These are phyloP conservation scores for Hystrix brachyura DNA, from an alignment of 2,113 vertebrate genomes.

Conservation along the genomic window DNA sequence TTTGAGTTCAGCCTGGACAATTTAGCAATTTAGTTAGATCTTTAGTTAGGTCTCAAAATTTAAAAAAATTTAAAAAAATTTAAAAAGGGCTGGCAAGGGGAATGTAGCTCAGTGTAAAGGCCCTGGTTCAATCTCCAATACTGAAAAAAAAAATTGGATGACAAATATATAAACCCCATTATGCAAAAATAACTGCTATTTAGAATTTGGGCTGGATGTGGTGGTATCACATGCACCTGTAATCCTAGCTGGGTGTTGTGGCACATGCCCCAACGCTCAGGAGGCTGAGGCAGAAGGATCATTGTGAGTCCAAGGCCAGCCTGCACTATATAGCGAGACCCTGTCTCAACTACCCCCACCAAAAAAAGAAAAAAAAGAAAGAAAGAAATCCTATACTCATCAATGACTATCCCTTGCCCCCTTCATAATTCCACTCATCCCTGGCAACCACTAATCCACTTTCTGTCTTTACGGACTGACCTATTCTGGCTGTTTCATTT, in stretches of 20 bases:
- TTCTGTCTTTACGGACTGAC: background rate
- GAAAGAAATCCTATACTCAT: background rate
- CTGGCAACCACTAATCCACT: background rate
- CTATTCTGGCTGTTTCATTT: background rate
- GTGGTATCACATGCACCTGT: background rate
- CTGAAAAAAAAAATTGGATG: background rate
- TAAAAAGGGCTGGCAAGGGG: too few species aligned
- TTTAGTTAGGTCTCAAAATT: too few species aligned
- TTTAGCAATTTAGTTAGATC: too few species aligned
- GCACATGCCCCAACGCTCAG: background rate
- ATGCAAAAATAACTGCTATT: background rate
- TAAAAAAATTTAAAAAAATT: too few species aligned
- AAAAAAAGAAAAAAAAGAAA: background rate
- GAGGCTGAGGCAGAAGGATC: background rate
- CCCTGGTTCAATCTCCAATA: background rate
- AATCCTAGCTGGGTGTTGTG: background rate
- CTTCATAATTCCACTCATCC: too few species aligned
- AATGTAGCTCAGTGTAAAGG: background rate
- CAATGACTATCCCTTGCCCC: too few species aligned
- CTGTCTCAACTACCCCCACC: background rate
- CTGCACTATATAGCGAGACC: background rate
- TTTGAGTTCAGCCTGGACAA: too few species aligned
- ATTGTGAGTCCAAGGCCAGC: background rate
- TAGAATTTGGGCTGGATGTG: background rate
- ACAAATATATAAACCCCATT: constrained; percentile 10